A percentile compares a stretch with the other conserved stretches of the same genome.
phyloP scores from a whole-genome alignment of 2,888 invertebrate genomes.

The Atethmia centrago region DNA sequence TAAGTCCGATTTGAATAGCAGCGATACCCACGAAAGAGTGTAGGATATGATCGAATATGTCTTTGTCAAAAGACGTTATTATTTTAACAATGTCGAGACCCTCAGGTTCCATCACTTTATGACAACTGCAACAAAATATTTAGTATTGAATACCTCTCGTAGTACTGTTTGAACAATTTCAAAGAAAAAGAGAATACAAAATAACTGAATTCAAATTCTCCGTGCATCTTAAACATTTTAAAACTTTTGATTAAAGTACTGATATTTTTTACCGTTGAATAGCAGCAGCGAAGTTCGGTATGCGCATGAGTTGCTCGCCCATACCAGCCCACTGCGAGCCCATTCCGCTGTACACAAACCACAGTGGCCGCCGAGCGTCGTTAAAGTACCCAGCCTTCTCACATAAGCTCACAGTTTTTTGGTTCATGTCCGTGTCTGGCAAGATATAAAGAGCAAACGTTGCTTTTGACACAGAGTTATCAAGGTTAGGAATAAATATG shows the following conservation, averaged over 20 bases:
- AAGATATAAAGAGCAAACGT: slow-evolving; percentile 46
- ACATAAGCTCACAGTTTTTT: slow-evolving; percentile 67
- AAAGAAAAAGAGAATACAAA: too few species aligned
- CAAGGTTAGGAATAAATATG: background rate
- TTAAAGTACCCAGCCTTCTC: slow-evolving; percentile 76
- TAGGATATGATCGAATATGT: slow-evolving; percentile 90
- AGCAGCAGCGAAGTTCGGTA: slow-evolving; percentile 90
- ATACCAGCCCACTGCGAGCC: slow-evolving; percentile 93
- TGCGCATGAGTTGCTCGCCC: slow-evolving; percentile 91
- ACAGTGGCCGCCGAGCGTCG: slow-evolving; percentile 88
- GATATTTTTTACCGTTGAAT: slow-evolving; percentile 80
- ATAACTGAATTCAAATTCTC: background rate
- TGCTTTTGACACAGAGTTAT: background rate
- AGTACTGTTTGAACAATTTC: background rate
- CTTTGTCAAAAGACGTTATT: slow-evolving; percentile 91
- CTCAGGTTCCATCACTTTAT: slow-evolving; percentile 88
- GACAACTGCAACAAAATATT: slow-evolving; percentile 81
- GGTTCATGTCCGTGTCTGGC: slow-evolving; percentile 71
- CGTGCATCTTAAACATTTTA: background rate
- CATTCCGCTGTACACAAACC: slow-evolving; percentile 94
- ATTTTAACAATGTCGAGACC: slow-evolving; percentile 92
- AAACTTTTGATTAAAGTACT: background rate
- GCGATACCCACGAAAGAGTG: slow-evolving; percentile 78
- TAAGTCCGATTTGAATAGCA: slow-evolving; percentile 90
- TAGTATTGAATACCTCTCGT: background rate